A percentile compares a stretch with the other conserved stretches of the same genome.
Conservation (phyloP, 64 coral and sea anemone genomes). For the Stichodactyla mertensii region DNA sequence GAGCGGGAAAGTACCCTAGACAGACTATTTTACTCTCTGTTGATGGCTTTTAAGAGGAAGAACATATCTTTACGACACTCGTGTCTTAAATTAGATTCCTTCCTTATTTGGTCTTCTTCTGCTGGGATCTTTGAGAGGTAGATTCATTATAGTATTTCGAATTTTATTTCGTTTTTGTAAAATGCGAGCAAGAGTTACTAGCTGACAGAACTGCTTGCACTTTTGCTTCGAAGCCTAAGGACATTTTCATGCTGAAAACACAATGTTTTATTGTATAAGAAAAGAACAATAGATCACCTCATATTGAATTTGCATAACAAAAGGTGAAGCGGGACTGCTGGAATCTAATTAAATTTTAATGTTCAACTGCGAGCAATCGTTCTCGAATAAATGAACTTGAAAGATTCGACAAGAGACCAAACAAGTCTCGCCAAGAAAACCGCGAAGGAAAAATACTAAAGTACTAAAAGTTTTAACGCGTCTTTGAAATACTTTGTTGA, state of each 20-base stretch:
- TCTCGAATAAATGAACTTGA: not conserved
- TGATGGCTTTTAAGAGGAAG: not conserved
- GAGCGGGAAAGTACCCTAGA: not conserved
- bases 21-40: not conserved
- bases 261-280: conserved; percentile 38
- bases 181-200: not conserved
- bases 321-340: not conserved
- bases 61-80: not conserved
- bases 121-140: not conserved
- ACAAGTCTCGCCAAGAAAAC: not conserved
- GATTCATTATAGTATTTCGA: not conserved
- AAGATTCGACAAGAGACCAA: not conserved
- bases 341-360: not conserved
- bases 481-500: not conserved
- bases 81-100: not conserved
- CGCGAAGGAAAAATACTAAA: not conserved
- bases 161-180: not conserved
- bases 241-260: not conserved
- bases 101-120: not conserved
- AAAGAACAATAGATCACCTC: conserved; percentile 36
- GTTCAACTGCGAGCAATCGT: not conserved
- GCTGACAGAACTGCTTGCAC: not conserved
- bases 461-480: not conserved
- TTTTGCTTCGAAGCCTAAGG: not conserved
- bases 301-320: conserved; percentile 49